Conservation (phyloP, 1,140 invertebrate species). For the Eueides isabella region DNA sequence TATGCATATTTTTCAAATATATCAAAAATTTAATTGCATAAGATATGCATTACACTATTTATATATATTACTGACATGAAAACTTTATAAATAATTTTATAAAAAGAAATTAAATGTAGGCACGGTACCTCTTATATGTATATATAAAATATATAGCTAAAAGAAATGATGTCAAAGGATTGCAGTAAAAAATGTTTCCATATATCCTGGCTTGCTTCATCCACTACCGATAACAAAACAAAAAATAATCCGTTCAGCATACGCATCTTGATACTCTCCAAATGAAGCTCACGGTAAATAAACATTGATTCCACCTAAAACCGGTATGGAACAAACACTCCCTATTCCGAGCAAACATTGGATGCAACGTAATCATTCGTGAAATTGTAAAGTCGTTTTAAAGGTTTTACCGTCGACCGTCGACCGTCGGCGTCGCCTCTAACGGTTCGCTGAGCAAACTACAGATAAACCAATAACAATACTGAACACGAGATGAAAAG, state of each 20-base stretch:
- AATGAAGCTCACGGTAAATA: not conserved
- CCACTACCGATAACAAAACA: not conserved
- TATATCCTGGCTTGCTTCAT: no score
- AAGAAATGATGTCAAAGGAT: no score
- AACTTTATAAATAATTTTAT: no score
- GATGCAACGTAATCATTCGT: slow-evolving; percentile 39
- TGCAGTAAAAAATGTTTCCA: no score
- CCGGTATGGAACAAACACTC: slow-evolving; percentile 26
- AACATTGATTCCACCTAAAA: not conserved
- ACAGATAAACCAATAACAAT: slow-evolving; percentile 35
- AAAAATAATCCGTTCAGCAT: not conserved
- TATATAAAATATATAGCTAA: no score
- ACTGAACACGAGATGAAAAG: slow-evolving; percentile 25
- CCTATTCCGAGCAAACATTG: slow-evolving; percentile 33
- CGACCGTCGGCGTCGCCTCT: slow-evolving; percentile 25
- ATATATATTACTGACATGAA: no score
- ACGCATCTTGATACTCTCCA: not conserved
- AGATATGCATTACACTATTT: no score
- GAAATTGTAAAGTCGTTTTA: slow-evolving; percentile 38
- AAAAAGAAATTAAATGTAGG: no score
- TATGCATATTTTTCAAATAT: no score
- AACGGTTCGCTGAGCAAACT: slow-evolving; percentile 35
- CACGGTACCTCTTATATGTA: no score
- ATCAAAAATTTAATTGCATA: no score
- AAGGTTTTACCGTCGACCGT: slow-evolving; percentile 25